phyloP scores from a whole-genome alignment of 2,888 invertebrate genomes.

The Onthophagus sagittarius region DNA sequence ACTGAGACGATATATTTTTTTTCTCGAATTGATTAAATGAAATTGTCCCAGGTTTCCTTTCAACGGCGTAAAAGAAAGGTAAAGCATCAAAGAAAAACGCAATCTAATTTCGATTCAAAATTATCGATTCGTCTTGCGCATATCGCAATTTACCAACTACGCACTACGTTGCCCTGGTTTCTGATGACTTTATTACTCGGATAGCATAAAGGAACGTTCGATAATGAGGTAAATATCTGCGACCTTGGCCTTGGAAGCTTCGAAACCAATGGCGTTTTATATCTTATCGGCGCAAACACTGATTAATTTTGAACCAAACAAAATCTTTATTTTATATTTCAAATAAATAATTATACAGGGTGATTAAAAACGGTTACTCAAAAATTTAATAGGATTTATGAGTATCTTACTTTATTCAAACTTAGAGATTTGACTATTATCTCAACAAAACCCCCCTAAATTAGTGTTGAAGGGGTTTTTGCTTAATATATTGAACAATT shows the following conservation, averaged over 20 bases:
- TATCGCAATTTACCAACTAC: background rate
- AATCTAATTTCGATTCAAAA: background rate
- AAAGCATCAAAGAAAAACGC: background rate
- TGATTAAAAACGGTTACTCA: too few species aligned
- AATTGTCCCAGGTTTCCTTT: background rate
- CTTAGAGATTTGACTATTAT: too few species aligned
- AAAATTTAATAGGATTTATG: too few species aligned
- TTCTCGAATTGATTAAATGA: background rate
- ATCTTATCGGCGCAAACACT: background rate
- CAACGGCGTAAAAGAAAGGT: background rate
- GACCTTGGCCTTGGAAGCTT: conserved; percentile 33
- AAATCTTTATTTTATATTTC: too few species aligned
- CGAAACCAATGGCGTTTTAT: conserved; percentile 15
- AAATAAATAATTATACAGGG: too few species aligned
- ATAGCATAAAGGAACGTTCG: background rate
- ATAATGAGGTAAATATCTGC: conserved; percentile 29
- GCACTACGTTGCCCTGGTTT: background rate
- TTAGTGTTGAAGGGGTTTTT: too few species aligned
- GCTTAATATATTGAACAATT: too few species aligned
- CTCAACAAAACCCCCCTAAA: too few species aligned
- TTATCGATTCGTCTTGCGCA: background rate
- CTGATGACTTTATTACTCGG: conserved; percentile 5
- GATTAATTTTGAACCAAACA: background rate
- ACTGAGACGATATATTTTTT: background rate
- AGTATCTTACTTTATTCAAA: too few species aligned